Evolutionary conservation across 2,113 vertebrate species (phyloP).

Genomic region (Progne subis): DNA sequence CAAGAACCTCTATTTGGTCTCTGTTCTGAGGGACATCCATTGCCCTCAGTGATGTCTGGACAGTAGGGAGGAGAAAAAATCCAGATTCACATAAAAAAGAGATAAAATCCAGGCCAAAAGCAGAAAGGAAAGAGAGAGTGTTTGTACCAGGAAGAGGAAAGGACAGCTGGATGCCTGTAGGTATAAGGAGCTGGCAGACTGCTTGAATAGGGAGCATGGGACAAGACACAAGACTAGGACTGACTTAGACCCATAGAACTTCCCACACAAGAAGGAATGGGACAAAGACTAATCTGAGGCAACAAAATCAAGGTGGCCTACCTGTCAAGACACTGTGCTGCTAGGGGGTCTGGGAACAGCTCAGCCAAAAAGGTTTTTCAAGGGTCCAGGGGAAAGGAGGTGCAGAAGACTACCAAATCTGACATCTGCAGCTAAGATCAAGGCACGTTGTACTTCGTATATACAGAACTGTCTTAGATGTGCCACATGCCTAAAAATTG

Average conservation of each 20-base stretch:
- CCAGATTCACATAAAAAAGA: background rate
- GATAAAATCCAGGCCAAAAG: background rate
- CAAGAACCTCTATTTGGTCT: background rate
- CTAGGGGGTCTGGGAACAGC: background rate
- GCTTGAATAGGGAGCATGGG: background rate
- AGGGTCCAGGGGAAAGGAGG: background rate
- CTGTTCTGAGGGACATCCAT: background rate
- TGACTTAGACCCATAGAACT: background rate
- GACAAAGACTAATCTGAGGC: background rate
- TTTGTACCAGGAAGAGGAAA: background rate
- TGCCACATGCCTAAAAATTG: background rate
- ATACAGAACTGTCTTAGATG: background rate
- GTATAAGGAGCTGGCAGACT: background rate
- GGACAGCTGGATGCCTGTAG: background rate
- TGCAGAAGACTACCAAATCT: background rate
- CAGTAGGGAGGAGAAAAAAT: background rate
- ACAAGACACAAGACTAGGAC: background rate
- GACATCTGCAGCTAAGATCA: background rate
- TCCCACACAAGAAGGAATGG: background rate
- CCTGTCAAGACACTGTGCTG: background rate
- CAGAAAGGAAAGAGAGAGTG: background rate
- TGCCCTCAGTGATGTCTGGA: background rate
- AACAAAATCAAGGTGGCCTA: background rate
- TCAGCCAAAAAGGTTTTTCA: background rate
- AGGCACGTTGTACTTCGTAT: background rate